These are phyloP conservation scores for Spinus olivaceus DNA, from an alignment of 2,797 vertebrate genomes.

Conservation along the genomic window DNA sequence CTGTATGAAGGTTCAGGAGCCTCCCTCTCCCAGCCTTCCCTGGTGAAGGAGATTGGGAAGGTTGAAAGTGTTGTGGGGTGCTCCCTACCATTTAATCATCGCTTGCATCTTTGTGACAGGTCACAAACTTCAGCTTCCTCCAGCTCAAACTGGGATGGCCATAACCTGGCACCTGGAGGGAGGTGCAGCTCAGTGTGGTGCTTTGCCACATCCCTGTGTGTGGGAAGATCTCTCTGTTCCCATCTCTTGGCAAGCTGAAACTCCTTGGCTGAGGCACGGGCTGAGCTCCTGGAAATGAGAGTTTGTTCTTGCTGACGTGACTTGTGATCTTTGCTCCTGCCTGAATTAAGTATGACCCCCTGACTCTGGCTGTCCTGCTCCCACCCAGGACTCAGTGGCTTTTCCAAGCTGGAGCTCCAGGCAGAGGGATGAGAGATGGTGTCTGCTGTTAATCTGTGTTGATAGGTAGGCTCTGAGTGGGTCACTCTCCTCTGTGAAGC, in stretches of 20 bases:
- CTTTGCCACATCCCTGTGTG: rapidly evolving
- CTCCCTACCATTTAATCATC: rapidly evolving
- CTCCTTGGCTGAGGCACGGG: background rate
- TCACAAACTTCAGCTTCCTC: background rate
- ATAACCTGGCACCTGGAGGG: background rate
- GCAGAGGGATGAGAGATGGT: background rate
- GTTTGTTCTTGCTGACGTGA: background rate
- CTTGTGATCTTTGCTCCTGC: background rate
- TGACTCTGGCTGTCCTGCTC: background rate
- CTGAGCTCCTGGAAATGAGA: background rate
- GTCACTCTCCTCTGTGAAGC: background rate
- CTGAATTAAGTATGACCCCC: background rate
- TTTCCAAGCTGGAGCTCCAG: background rate
- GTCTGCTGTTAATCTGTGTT: background rate
- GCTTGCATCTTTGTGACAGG: background rate
- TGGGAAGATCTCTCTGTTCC: background rate
- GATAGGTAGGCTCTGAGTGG: background rate
- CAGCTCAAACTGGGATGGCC: background rate
- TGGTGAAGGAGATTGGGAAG: rapidly evolving
- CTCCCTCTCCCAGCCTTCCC: background rate
- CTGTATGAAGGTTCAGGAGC: background rate
- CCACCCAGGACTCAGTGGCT: background rate
- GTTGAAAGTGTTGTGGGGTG: background rate
- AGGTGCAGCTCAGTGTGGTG: background rate
- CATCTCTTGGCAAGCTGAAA: background rate